These are phyloP conservation scores for Okapia johnstoni DNA, from an alignment of 2,113 vertebrate genomes.

Conservation along the genomic window DNA sequence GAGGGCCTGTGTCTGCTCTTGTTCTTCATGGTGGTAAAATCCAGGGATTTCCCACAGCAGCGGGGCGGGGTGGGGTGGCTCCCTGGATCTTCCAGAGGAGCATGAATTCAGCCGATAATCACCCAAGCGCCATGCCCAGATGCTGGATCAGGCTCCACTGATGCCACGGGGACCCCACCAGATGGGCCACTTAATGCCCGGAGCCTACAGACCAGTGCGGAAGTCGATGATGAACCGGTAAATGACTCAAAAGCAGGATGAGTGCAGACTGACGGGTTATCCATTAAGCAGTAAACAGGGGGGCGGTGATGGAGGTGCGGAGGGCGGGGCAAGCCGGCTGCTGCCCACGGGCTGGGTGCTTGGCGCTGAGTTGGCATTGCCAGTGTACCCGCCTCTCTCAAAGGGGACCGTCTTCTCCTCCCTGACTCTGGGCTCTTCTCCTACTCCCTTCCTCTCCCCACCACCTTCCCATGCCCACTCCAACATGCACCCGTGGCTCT, in stretches of 20 bases:
- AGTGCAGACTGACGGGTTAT: not conserved
- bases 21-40: fast-evolving
- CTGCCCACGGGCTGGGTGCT: fast-evolving
- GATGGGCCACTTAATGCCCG: fast-evolving
- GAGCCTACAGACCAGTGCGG: not conserved
- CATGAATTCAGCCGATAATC: fast-evolving
- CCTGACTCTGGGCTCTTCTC: fast-evolving
- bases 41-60: fast-evolving
- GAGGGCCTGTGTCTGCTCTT: fast-evolving
- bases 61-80: fast-evolving
- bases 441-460: too few species aligned
- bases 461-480: not conserved
- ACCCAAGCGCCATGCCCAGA: fast-evolving
- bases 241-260: not conserved
- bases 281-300: fast-evolving
- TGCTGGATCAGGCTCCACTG: not conserved
- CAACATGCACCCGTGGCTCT: fast-evolving
- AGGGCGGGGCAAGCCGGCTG: not conserved
- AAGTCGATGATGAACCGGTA: fast-evolving
- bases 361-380: fast-evolving
- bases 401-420: fast-evolving
- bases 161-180: fast-evolving
- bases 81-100: not conserved
- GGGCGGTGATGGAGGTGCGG: fast-evolving
- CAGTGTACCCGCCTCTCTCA: not conserved